Percentiles rank a stretch among this genome's conserved stretches.
Evolutionary conservation across 2,113 vertebrate genomes (phyloP).

Genomic region (Noctilio leporinus): DNA sequence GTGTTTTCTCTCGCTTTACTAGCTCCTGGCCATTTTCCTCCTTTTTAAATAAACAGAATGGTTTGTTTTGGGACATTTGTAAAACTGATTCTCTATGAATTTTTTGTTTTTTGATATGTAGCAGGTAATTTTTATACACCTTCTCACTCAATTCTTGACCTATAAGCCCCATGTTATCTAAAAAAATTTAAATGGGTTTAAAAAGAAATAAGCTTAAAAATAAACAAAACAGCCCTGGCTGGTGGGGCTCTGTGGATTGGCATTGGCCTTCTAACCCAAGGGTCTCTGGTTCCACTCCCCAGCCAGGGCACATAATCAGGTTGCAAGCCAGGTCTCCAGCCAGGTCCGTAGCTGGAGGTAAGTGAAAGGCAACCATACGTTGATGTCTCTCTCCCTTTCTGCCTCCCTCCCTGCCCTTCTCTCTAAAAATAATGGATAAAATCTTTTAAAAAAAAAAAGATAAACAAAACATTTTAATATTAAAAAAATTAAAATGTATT

Average conservation of each 20-base stretch:
- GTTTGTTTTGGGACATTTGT: not conserved
- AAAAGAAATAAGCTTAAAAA: not conserved
- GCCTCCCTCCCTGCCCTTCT: too few relatives aligned
- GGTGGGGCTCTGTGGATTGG: too few relatives aligned
- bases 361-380: too few relatives aligned
- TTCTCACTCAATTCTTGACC: not conserved
- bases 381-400: too few relatives aligned
- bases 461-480: slow-evolving; percentile 7
- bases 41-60: not conserved
- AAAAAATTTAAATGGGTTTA: not conserved
- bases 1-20: not conserved
- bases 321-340: too few relatives aligned
- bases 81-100: not conserved
- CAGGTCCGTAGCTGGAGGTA: too few relatives aligned
- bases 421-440: too few relatives aligned
- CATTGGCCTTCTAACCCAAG: too few relatives aligned
- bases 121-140: not conserved
- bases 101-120: not conserved
- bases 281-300: too few relatives aligned
- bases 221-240: slow-evolving; percentile 23
- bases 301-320: too few relatives aligned
- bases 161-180: not conserved
- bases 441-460: too few relatives aligned
- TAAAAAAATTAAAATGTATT: not conserved
- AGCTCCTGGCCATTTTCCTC: not conserved